Conservation (phyloP, 1,140 invertebrate genomes). For the Drosophila kepulauana region DNA sequence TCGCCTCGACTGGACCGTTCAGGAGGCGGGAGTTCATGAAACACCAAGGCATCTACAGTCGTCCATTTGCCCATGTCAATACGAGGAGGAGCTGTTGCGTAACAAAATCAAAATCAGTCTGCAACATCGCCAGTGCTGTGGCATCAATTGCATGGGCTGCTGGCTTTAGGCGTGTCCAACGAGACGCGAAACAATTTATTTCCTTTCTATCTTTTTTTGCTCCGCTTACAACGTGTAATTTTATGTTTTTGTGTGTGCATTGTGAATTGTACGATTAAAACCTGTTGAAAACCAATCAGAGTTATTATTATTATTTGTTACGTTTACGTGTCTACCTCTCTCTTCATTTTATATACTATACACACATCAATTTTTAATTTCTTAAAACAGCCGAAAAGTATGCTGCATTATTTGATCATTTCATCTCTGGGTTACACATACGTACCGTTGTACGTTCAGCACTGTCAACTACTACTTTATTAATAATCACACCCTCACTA, state of each 20-base stretch:
- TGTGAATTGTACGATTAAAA: slow-evolving; percentile 50
- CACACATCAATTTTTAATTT: slow-evolving; percentile 15
- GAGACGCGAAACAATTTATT: neutral
- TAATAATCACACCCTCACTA: slow-evolving; percentile 1
- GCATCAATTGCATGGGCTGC: slow-evolving; percentile 81
- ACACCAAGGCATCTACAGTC: slow-evolving; percentile 92
- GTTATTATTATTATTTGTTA: slow-evolving; percentile 25
- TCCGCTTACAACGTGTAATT: slow-evolving; percentile 25
- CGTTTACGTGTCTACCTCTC: neutral
- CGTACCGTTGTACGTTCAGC: slow-evolving; percentile 20
- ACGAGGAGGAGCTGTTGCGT: slow-evolving; percentile 94
- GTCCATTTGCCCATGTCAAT: slow-evolving; percentile 96
- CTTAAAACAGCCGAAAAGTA: slow-evolving; percentile 63
- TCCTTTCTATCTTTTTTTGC: slow-evolving; percentile 5
- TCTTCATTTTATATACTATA: neutral
- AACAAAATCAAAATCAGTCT: slow-evolving; percentile 90
- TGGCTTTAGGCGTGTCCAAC: slow-evolving; percentile 55
- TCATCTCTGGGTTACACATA: slow-evolving; percentile 36
- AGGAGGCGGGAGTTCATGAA: slow-evolving; percentile 93
- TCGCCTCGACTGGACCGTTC: slow-evolving; percentile 95
- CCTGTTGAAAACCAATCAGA: slow-evolving; percentile 41
- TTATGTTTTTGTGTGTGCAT: slow-evolving; percentile 32
- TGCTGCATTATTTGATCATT: slow-evolving; percentile 37
- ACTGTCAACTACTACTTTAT: neutral
- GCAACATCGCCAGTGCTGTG: slow-evolving; percentile 90